Evolutionary conservation across 2,797 vertebrate species (phyloP), one percentile per base, ranked within the genome.

Genomic region (Sardinella longiceps): DNA sequence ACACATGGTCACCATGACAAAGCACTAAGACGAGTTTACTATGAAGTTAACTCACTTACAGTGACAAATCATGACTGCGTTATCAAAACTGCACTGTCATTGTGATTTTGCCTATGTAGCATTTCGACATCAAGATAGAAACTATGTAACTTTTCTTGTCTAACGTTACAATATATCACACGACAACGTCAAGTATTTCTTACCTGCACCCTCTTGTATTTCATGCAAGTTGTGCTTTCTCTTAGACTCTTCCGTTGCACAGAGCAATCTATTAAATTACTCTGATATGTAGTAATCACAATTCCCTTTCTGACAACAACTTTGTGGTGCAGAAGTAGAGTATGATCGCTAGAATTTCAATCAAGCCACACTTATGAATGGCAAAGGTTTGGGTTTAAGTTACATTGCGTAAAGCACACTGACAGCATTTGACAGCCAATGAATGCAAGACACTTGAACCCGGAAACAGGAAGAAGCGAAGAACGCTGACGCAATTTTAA

Each of bases 361-460:
- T 77, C 33, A 39, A 77, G 6, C 70, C 9, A 37, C 18, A 77
- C 10, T 77, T 43, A 15, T 77, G 37, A 77, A 77, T 77, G 70
- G 63, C 30, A 70, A 39, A 77, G 70, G 66, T 43, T 77, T 39
- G 1, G 66, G 33, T 74, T 37, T n/a, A n/a, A n/a, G n/a, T n/a
- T 74, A 37, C 66, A 37, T 30, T 70, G 28, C 15, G 63, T 70
- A 37, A 18, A 70, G 10, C 63, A 70, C 11, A 15, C n/a, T 14
- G 2, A 43, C 43, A 43, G n/a, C n/a, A n/a, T n/a, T 43, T 18
- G 66, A 43, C 33, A 77, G 33, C 70, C 70, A 77, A 77, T 77
- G 70, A 77, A 77, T 23, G 30, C 66, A 74, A 74, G 66, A 74
- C 33, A 74, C 30, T 37, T 4, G 33, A 74, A 43, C 70, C 70